Percentiles rank a stretch among this genome's conserved stretches.
Evolutionary conservation across 2,888 invertebrate species (phyloP).

Genomic region (Tiliacea aurago): DNA sequence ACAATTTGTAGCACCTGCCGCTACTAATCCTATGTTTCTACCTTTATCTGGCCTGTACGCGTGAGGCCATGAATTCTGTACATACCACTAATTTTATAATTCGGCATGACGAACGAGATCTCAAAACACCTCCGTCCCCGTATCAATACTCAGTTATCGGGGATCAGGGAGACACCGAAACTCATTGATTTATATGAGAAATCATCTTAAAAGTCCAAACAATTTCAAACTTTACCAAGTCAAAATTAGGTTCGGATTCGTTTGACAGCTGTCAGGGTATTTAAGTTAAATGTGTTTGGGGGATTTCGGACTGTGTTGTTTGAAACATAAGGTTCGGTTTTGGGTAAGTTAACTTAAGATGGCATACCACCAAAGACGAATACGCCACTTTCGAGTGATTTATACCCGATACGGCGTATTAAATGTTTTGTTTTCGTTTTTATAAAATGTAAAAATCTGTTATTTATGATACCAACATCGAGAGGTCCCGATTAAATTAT

Average conservation of each 20-base stretch:
- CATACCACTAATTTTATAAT: slow-evolving; percentile 73
- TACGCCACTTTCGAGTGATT: slow-evolving; percentile 89
- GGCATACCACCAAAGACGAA: slow-evolving; percentile 88
- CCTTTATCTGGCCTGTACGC: slow-evolving; percentile 39
- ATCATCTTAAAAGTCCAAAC: slow-evolving; percentile 56
- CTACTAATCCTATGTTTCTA: slow-evolving; percentile 35
- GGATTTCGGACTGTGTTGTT: slow-evolving; percentile 36
- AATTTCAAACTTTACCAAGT: slow-evolving; percentile 48
- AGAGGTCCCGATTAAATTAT: slow-evolving; percentile 89
- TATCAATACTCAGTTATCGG: slow-evolving; percentile 78
- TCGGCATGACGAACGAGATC: slow-evolving; percentile 76
- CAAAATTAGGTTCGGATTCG: slow-evolving; percentile 30
- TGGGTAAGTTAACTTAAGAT: slow-evolving; percentile 50
- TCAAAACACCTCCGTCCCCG: slow-evolving; percentile 76
- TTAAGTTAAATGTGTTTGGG: slow-evolving; percentile 9
- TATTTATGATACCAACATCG: slow-evolving; percentile 89
- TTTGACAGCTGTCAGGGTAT: slow-evolving; percentile 18
- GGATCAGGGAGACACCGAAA: slow-evolving; percentile 77
- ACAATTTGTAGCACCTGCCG: slow-evolving; percentile 41
- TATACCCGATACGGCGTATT: slow-evolving; percentile 89
- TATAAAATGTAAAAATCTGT: slow-evolving; percentile 88
- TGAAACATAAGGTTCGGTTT: slow-evolving; percentile 53
- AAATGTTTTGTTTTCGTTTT: slow-evolving; percentile 88
- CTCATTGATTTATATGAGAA: slow-evolving; percentile 80
- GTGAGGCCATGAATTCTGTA: slow-evolving; percentile 58